Base-by-base conservation (phyloP, 1,140 invertebrate species). In the Helicoverpa zea region DNA sequence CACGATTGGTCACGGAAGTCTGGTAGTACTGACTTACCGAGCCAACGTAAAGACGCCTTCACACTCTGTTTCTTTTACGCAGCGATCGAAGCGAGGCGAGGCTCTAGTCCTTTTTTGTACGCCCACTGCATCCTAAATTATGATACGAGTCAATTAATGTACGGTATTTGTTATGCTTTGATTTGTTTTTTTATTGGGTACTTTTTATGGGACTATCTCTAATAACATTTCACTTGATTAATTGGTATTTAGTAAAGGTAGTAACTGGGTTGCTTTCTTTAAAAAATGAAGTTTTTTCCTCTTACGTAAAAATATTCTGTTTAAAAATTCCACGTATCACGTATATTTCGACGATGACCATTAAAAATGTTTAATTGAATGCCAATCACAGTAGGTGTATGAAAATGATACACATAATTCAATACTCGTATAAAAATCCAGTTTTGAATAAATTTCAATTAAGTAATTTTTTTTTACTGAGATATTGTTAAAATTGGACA, bases 1-100 rank as follows among this genome's bases (percentile, higher is more conserved):
- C 91, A 93, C 88, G 89, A 94, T 94, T 94, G 91, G 91, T 93
- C 91, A 94, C 89, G 91, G 91, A 92, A 92, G 87, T 83, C 29
- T 80, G 82, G 80, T 79, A 80, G 72, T 72, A 80, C 74, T 64
- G 56, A 56, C 43, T 18, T 61, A 47, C 66, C 68, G 35, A 64
- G 47, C 56, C 52, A 75, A 66, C 77, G 59, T 73, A 66, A 59
- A 70, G 80, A 51, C 30, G 73, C n/a, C 23, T 86, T 13, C 74
- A 82, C 70, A 84, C 78, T 77, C 7, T 64, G 70, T 79, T 84
- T 35, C 51, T 70, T 51, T 70, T 59, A 59, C 66, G 49, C 18
- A 61, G 18, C 59, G 72, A 58, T n/a, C 29, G 54, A 11, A 18
- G 14, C 43, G 23, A 78, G 43, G 13, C 47, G 47, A 23, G 23